phyloP scores from a whole-genome alignment of 2,888 invertebrate species.

The Sphinx pinastri region DNA sequence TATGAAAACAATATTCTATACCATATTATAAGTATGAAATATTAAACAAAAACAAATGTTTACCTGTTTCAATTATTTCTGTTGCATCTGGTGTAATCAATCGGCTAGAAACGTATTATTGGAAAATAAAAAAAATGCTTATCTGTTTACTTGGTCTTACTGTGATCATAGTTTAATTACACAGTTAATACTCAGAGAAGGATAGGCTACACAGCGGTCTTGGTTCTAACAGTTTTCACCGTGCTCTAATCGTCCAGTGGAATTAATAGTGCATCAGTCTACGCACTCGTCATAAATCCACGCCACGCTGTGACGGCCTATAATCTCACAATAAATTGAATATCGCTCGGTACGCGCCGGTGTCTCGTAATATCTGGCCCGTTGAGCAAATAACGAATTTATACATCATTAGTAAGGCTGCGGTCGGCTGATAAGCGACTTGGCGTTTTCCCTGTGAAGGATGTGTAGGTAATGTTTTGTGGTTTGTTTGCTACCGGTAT shows the following conservation, averaged over 20 bases:
- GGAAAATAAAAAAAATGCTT: too few species aligned
- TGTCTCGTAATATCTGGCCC: constrained; percentile 48
- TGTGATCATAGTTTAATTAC: too few species aligned
- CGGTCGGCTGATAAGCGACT: constrained; percentile 22
- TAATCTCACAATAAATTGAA: constrained; percentile 57
- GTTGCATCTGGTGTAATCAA: too few species aligned
- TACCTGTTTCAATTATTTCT: too few species aligned
- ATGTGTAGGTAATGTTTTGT: not conserved
- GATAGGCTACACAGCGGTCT: not conserved
- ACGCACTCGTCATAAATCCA: constrained; percentile 42
- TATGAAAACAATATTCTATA: too few species aligned
- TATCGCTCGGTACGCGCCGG: constrained; percentile 44
- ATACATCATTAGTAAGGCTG: constrained; percentile 41
- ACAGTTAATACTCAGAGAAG: too few species aligned
- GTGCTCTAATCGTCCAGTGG: not conserved
- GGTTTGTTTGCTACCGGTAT: not conserved
- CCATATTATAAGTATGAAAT: too few species aligned
- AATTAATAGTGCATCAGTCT: constrained; percentile 5
- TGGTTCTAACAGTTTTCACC: not conserved
- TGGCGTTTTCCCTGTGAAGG: not conserved
- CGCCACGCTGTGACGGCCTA: constrained; percentile 35
- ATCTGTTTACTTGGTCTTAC: too few species aligned
- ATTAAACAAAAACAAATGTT: too few species aligned
- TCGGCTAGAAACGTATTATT: too few species aligned
- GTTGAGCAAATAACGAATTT: constrained; percentile 58